phyloP scores from a whole-genome alignment of 2,797 vertebrate species.

The Ctenosaura bakeri region DNA sequence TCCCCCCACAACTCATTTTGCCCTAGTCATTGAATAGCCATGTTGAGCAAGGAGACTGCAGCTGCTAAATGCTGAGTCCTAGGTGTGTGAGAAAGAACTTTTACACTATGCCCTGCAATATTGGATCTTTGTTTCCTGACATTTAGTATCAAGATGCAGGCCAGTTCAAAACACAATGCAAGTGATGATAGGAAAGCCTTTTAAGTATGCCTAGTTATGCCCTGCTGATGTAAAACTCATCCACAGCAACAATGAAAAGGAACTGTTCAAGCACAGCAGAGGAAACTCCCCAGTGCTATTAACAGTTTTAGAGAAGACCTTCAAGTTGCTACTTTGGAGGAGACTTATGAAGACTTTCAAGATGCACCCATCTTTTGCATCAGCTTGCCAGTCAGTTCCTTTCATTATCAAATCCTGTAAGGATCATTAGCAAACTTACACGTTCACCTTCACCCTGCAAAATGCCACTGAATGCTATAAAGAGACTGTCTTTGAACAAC shows the following conservation, averaged over 20 bases:
- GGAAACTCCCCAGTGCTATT: conserved; percentile 9
- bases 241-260: conserved; percentile 28
- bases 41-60: too few relatives aligned
- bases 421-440: conserved; percentile 61
- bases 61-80: too few relatives aligned
- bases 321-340: conserved; percentile 59
- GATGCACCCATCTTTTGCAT: conserved; percentile 56
- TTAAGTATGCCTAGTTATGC: not conserved
- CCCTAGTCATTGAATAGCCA: too few relatives aligned
- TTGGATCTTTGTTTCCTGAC: not conserved
- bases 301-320: conserved; percentile 50
- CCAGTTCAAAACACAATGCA: not conserved
- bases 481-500: conserved; percentile 48
- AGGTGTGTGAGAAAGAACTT: too few relatives aligned
- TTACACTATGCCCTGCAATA: not conserved
- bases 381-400: conserved; percentile 53
- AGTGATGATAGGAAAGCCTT: not conserved
- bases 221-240: conserved; percentile 36
- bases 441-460: conserved; percentile 58
- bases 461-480: conserved; percentile 58
- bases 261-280: conserved; percentile 40
- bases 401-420: conserved; percentile 67
- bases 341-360: conserved; percentile 51
- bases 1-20: too few relatives aligned
- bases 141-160: not conserved